phyloP scores from a whole-genome alignment of 2,797 vertebrate species.

The Rachycentron canadum region DNA sequence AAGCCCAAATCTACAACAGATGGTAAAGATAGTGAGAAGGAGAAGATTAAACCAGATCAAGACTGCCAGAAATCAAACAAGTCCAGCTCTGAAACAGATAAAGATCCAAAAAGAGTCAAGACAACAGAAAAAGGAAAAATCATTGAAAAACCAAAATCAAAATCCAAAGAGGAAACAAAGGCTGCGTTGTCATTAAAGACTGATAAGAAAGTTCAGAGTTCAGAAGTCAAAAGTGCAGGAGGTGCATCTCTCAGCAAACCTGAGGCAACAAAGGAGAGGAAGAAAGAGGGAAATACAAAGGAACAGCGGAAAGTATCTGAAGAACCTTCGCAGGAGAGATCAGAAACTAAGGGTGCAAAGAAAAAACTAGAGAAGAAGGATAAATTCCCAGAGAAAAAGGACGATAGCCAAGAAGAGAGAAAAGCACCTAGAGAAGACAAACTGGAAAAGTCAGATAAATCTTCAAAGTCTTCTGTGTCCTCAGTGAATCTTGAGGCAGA shows the following conservation, averaged over 20 bases:
- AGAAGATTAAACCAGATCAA: conserved; percentile 79
- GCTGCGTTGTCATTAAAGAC: conserved; percentile 75
- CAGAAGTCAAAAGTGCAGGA: conserved; percentile 84
- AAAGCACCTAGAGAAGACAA: conserved; percentile 59
- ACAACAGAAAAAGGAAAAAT: conserved; percentile 85
- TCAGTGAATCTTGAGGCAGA: conserved; percentile 46
- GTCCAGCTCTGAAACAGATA: conserved; percentile 83
- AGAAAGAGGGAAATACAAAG: conserved; percentile 86
- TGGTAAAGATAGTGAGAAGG: conserved; percentile 86
- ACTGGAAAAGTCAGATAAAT: conserved; percentile 64
- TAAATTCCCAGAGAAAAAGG: conserved; percentile 79
- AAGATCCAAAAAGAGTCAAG: conserved; percentile 84
- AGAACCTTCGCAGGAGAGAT: conserved; percentile 76
- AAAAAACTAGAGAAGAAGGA: conserved; percentile 84
- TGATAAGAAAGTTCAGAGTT: conserved; percentile 85
- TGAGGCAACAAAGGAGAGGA: conserved; percentile 85
- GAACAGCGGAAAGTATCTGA: conserved; percentile 84
- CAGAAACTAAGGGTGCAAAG: conserved; percentile 76
- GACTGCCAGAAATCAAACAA: conserved; percentile 86
- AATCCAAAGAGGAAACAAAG: conserved; percentile 88
- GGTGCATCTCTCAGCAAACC: conserved; percentile 73
- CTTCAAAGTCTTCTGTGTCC: conserved; percentile 41
- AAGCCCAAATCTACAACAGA: conserved; percentile 89
- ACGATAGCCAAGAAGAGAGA: conserved; percentile 70
- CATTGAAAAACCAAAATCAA: conserved; percentile 88